These are phyloP conservation scores for Dryobates pubescens DNA, from an alignment of 2,797 vertebrate species.

Conservation along the genomic window DNA sequence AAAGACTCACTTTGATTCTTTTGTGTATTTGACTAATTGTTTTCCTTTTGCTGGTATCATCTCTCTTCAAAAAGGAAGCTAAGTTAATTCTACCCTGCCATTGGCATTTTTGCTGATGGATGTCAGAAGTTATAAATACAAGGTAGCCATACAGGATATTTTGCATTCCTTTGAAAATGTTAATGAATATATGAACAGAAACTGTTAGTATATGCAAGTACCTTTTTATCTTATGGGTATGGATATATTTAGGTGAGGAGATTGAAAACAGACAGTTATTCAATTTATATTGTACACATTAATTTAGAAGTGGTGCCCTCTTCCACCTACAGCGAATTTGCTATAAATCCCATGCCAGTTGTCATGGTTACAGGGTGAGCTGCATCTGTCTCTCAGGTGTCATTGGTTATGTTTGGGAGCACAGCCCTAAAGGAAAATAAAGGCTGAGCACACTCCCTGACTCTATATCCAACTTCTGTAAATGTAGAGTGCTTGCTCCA, in stretches of 20 bases:
- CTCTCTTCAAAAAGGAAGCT: background rate
- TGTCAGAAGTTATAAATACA: constrained; percentile 1
- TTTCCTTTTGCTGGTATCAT: background rate
- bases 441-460: background rate
- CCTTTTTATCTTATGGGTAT: background rate
- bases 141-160: background rate
- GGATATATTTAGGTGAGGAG: background rate
- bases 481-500: background rate
- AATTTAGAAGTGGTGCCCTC: background rate
- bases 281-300: background rate
- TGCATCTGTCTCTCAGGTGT: background rate
- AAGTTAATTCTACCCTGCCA: background rate
- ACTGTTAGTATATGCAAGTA: background rate
- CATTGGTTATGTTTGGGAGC: background rate
- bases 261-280: background rate
- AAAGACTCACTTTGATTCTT: constrained; percentile 5
- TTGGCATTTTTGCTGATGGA: constrained; percentile 7
- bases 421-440: background rate
- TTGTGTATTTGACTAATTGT: background rate
- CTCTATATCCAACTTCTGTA: background rate
- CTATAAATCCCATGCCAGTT: background rate
- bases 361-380: background rate
- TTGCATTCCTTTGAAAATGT: background rate
- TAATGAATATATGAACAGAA: background rate
- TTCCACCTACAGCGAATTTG: background rate